A percentile compares a stretch with the other conserved stretches of the same genome.
Evolutionary conservation across 2,888 invertebrate genomes (phyloP).

Genomic region (Troglohyphantes excavatus): DNA sequence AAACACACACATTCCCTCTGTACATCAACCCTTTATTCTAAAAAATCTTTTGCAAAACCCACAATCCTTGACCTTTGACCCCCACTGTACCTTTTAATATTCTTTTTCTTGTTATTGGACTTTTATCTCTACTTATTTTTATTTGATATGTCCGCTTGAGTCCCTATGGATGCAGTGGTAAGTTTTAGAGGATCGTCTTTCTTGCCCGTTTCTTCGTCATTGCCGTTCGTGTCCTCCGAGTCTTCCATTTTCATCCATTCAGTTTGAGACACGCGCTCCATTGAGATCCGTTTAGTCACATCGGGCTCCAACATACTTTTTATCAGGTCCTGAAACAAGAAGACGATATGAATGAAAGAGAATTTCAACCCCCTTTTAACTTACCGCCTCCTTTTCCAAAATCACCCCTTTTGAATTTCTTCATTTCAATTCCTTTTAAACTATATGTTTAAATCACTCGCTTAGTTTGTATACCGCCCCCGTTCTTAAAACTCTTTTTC

Average conservation of each 20-base stretch:
- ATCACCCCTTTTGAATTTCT: too few relatives aligned
- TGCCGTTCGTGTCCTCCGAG: background rate
- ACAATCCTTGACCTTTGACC: background rate
- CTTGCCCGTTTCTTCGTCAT: background rate
- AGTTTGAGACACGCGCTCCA: constrained; percentile 62
- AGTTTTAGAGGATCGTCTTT: background rate
- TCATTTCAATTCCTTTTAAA: too few relatives aligned
- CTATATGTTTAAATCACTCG: too few relatives aligned
- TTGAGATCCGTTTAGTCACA: constrained; percentile 86
- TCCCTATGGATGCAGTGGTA: background rate
- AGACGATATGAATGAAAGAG: too few relatives aligned
- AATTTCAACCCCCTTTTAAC: too few relatives aligned
- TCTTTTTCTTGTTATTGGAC: background rate
- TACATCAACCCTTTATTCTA: too few relatives aligned
- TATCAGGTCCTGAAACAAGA: constrained; percentile 85
- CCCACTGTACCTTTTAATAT: background rate
- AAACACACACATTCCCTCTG: too few relatives aligned
- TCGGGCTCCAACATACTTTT: constrained; percentile 92
- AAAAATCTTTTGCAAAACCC: too few relatives aligned
- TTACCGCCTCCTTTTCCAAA: too few relatives aligned
- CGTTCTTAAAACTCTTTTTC: too few relatives aligned
- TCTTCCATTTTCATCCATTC: constrained; percentile 51
- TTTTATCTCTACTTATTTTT: background rate
- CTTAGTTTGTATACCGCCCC: too few relatives aligned
- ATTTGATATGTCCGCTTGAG: background rate